Evolutionary conservation across 2,797 vertebrate species (phyloP).

Genomic region (Petrocephalus schoutedeni): DNA sequence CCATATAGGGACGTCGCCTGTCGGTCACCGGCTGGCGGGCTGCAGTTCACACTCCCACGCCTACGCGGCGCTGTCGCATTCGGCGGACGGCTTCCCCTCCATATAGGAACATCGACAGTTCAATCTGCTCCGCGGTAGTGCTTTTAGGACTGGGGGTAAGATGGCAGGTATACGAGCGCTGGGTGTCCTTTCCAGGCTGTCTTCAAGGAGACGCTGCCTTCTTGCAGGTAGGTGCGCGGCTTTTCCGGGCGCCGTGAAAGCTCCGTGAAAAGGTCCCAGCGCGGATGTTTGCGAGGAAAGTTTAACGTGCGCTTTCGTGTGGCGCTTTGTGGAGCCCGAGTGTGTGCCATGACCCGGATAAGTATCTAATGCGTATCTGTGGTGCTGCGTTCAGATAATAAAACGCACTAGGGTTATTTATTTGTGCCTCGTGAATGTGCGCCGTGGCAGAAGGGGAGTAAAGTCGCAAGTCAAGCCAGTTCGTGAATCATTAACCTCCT

Average conservation of each 20-base stretch:
- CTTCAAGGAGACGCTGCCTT: constrained; percentile 1
- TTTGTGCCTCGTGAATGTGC: not conserved
- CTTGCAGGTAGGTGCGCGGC: not conserved
- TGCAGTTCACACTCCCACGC: not conserved
- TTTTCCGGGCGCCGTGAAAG: not conserved
- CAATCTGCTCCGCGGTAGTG: not conserved
- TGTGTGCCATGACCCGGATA: not conserved
- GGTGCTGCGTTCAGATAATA: not conserved
- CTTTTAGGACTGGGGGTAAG: not conserved
- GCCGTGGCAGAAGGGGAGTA: not conserved
- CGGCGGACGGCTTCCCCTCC: not conserved
- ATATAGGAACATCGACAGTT: not conserved
- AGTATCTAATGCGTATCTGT: not conserved
- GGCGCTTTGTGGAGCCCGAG: not conserved
- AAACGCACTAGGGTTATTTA: not conserved
- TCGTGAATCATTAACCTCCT: not conserved
- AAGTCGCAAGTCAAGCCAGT: not conserved
- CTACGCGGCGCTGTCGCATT: not conserved
- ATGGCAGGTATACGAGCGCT: not conserved
- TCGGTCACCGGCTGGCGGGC: not conserved
- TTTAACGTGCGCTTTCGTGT: not conserved
- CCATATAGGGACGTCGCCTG: not conserved
- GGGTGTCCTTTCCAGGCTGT: not conserved
- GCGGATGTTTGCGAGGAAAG: not conserved
- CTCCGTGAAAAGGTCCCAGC: not conserved